Conservation (phyloP, 2,797 vertebrate species). For the Malacoctenus gilli region DNA sequence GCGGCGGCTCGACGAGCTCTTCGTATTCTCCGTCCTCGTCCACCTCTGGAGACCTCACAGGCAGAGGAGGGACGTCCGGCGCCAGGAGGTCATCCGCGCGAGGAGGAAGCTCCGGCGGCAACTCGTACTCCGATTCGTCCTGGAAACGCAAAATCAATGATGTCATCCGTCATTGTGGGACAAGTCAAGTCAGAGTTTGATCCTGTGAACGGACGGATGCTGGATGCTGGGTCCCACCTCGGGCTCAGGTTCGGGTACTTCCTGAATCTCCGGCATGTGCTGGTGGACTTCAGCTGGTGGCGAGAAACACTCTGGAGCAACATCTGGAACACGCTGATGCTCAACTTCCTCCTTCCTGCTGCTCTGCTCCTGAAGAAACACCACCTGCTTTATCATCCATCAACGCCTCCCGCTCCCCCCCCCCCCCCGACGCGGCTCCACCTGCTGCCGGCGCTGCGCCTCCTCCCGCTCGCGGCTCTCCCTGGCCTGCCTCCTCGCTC, state of each 20-base stretch:
- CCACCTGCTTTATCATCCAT: too few species aligned
- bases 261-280: conserved; percentile 43
- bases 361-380: conserved; percentile 54
- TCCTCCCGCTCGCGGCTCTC: conserved; percentile 80
- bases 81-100: conserved; percentile 61
- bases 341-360: conserved; percentile 47
- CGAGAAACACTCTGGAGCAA: conserved; percentile 8
- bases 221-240: conserved; percentile 52
- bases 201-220: too few species aligned
- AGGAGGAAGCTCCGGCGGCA: conserved; percentile 83
- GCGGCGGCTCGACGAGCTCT: conserved; percentile 1
- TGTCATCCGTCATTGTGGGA: too few species aligned
- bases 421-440: conserved; percentile 8
- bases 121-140: conserved; percentile 75
- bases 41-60: conserved; percentile 14
- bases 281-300: conserved; percentile 36
- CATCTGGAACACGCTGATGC: conserved; percentile 54
- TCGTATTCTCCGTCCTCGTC: conserved; percentile 64
- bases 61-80: conserved; percentile 10
- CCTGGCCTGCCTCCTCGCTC: conserved; percentile 74
- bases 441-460: conserved; percentile 70
- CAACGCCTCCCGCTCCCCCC: too few species aligned
- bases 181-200: too few species aligned
- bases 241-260: conserved; percentile 9
- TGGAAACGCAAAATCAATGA: conserved; percentile 17